Conservation (phyloP, 2,888 invertebrate species). For the Mechanitis mazaeus region DNA sequence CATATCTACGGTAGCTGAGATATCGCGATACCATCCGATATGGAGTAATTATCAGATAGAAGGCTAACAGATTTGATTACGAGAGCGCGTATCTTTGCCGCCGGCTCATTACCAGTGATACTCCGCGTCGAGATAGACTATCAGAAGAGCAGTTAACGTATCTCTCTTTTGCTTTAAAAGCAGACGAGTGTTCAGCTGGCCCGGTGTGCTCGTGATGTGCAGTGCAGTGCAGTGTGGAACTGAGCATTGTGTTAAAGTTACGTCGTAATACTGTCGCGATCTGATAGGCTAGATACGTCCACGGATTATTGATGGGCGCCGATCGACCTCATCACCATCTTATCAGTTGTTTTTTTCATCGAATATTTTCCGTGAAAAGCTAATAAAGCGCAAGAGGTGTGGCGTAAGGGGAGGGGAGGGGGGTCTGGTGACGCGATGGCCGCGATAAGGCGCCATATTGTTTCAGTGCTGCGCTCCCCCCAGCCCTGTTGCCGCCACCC, state of each 20-base stretch:
- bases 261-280: constrained; percentile 26
- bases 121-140: constrained; percentile 36
- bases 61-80: constrained; percentile 66
- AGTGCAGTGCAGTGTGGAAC: background rate
- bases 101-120: constrained; percentile 48
- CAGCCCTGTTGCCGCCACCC: constrained; percentile 25
- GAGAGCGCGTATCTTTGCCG: constrained; percentile 52
- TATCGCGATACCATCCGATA: constrained; percentile 67
- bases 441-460: constrained; percentile 68
- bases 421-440: constrained; percentile 60
- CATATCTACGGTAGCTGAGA: constrained; percentile 51
- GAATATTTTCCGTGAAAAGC: constrained; percentile 69
- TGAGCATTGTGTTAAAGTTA: background rate
- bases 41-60: constrained; percentile 70
- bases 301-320: constrained; percentile 61
- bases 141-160: constrained; percentile 8
- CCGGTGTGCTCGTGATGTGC: background rate
- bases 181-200: background rate
- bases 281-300: constrained; percentile 45
- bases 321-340: constrained; percentile 65
- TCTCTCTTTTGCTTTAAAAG: constrained; percentile 6
- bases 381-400: constrained; percentile 49
- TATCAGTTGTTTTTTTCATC: constrained; percentile 70
- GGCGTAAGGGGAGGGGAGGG: constrained; percentile 31
- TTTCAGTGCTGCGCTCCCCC: constrained; percentile 42